phyloP scores from a whole-genome alignment of 2,113 vertebrate genomes.

The Protobothrops flavoviridis region DNA sequence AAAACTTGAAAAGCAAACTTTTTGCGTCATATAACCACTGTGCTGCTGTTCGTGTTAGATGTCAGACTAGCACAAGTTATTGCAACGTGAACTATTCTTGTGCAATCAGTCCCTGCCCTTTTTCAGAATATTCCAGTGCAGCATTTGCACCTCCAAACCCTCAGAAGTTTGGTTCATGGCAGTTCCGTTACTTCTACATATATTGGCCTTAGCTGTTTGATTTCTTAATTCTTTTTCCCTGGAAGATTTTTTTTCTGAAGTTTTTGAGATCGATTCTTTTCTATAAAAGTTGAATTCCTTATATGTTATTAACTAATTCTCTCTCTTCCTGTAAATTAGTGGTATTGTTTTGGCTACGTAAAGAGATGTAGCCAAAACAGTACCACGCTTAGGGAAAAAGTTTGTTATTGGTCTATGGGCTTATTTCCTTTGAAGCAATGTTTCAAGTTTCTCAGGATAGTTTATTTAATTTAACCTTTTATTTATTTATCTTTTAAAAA shows the following conservation, averaged over 20 bases:
- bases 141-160: no score
- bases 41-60: not conserved
- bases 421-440: constrained; percentile 46
- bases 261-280: not conserved
- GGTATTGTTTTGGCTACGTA: not conserved
- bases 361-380: not conserved
- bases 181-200: not conserved
- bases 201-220: not conserved
- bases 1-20: not conserved
- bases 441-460: constrained; percentile 53
- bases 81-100: not conserved
- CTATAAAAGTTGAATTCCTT: not conserved
- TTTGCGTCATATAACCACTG: not conserved
- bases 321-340: not conserved
- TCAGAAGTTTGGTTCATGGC: not conserved
- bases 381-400: not conserved
- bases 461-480: constrained; percentile 33
- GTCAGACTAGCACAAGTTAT: not conserved
- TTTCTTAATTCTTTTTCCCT: not conserved
- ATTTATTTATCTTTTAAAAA: not conserved
- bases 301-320: not conserved
- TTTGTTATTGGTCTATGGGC: not conserved
- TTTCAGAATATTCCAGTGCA: not conserved
- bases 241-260: not conserved
- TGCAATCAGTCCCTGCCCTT: not conserved